Conservation (phyloP, 2,113 vertebrate genomes). For the Callipepla californica region DNA sequence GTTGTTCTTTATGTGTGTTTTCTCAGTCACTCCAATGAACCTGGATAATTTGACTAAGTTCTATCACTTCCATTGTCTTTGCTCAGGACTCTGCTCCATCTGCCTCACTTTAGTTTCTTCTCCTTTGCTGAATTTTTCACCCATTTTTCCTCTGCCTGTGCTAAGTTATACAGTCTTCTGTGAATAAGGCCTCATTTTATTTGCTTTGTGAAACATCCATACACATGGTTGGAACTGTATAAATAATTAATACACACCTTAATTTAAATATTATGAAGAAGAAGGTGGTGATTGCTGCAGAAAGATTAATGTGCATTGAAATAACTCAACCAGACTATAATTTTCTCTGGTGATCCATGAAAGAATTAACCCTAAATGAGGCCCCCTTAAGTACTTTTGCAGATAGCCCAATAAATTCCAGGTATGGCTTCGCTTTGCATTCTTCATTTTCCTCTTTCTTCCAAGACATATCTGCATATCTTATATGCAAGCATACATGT, state of each 20-base stretch:
- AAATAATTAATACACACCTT: slow-evolving; percentile 59
- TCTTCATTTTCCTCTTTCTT: slow-evolving; percentile 29
- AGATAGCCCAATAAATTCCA: slow-evolving; percentile 44
- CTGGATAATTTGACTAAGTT: background rate
- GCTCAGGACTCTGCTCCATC: background rate
- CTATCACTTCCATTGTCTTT: background rate
- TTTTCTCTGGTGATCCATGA: slow-evolving; percentile 38
- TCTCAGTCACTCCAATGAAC: background rate
- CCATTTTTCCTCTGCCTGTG: background rate
- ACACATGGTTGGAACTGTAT: slow-evolving; percentile 9
- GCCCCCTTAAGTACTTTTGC: slow-evolving; percentile 55
- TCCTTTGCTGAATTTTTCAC: background rate
- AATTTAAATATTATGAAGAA: slow-evolving; percentile 64
- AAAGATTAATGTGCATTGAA: slow-evolving; percentile 40
- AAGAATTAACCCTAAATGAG: slow-evolving; percentile 48
- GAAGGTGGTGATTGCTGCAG: slow-evolving; percentile 37
- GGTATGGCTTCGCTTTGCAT: slow-evolving; percentile 5
- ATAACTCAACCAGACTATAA: slow-evolving; percentile 39
- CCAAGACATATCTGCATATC: background rate
- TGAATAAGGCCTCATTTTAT: background rate
- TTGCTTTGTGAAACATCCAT: slow-evolving; percentile 8
- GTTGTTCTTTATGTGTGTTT: background rate
- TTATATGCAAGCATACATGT: background rate
- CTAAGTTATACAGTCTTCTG: background rate
- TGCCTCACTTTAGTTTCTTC: background rate